A percentile compares a stretch with the other conserved stretches of the same genome.
These are phyloP conservation scores for Lepeophtheirus nordmannii DNA, from an alignment of 2,888 invertebrate species.

Conservation along the genomic window DNA sequence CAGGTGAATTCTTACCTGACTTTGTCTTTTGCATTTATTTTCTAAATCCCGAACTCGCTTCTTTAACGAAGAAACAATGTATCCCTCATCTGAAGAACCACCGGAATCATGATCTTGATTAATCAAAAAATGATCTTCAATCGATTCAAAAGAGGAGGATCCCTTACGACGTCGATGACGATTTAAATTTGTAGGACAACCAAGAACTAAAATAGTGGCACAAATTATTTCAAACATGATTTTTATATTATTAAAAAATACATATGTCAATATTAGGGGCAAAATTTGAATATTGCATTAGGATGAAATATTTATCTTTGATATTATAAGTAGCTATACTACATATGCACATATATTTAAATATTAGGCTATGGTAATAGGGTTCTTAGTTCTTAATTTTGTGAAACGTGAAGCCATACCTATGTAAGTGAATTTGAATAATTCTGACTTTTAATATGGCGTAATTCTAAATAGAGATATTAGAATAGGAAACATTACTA, in stretches of 20 bases:
- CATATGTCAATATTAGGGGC: too few relatives aligned
- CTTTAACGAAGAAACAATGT: background rate
- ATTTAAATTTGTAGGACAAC: background rate
- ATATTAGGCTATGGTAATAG: too few relatives aligned
- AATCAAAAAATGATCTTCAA: background rate
- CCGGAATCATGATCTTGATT: background rate
- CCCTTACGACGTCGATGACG: background rate
- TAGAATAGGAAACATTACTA: too few relatives aligned
- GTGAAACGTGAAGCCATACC: too few relatives aligned
- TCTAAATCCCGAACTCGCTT: background rate
- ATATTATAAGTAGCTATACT: too few relatives aligned
- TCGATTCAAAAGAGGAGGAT: background rate
- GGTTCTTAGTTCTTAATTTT: too few relatives aligned
- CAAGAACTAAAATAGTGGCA: background rate
- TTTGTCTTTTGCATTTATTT: slow-evolving; percentile 2
- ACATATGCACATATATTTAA: too few relatives aligned
- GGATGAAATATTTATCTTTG: too few relatives aligned
- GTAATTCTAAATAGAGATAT: too few relatives aligned
- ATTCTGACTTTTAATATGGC: too few relatives aligned
- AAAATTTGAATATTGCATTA: too few relatives aligned
- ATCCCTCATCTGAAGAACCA: slow-evolving; percentile 4
- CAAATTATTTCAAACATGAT: background rate
- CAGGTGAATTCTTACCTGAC: background rate
- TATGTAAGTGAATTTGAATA: too few relatives aligned
- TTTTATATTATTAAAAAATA: background rate